Evolutionary conservation across 2,797 vertebrate genomes (phyloP).

Genomic region (Schizothorax lantsangensis): DNA sequence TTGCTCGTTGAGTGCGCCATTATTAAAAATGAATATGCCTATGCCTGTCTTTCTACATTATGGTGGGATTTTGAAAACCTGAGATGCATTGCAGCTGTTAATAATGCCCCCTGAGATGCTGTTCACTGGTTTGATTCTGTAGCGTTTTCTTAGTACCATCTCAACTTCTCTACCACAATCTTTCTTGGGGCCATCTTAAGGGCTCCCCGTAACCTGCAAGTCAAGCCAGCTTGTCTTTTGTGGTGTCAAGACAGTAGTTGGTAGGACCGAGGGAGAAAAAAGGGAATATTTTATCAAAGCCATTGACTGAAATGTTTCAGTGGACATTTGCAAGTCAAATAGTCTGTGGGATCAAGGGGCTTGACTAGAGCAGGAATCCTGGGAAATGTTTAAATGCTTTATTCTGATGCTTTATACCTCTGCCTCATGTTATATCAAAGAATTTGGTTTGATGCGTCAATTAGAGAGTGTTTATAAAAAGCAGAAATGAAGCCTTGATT

Average conservation of each 20-base stretch:
- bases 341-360: slow-evolving; percentile 23
- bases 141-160: background rate
- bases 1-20: background rate
- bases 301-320: slow-evolving; percentile 23
- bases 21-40: slow-evolving; percentile 17
- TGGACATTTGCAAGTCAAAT: slow-evolving; percentile 59
- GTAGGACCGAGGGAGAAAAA: slow-evolving; percentile 1
- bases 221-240: background rate
- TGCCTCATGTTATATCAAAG: slow-evolving; percentile 16
- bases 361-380: slow-evolving; percentile 9
- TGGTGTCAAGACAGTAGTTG: slow-evolving; percentile 6
- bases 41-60: background rate
- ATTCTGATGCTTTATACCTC: slow-evolving; percentile 27
- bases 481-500: background rate
- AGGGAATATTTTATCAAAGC: slow-evolving; percentile 54
- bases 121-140: slow-evolving; percentile 8
- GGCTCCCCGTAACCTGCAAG: slow-evolving; percentile 10
- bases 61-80: background rate
- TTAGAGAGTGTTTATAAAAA: background rate
- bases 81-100: slow-evolving; percentile 1
- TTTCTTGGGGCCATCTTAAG: background rate
- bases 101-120: slow-evolving; percentile 29
- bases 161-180: background rate
- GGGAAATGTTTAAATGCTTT: slow-evolving; percentile 39
- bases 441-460: slow-evolving; percentile 11